Evolutionary conservation across 2,888 invertebrate genomes (phyloP).

Genomic region (Lithophane semibrunnea): DNA sequence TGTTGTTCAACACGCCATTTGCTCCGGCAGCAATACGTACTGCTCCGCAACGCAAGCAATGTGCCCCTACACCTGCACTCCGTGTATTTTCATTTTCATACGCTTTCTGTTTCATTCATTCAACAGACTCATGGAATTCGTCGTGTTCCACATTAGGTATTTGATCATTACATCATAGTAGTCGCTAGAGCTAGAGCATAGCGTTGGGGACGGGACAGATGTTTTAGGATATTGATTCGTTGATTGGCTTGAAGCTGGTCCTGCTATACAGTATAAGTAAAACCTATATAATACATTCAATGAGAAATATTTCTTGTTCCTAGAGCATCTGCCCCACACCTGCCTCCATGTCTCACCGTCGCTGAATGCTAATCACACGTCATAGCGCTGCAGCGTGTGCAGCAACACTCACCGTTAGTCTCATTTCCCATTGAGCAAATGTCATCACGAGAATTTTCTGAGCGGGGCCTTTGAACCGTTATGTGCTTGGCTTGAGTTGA

Average conservation of each 20-base stretch:
- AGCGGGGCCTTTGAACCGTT: slow-evolving; percentile 39
- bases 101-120: slow-evolving; percentile 54
- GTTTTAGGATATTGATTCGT: neutral
- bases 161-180: slow-evolving; percentile 47
- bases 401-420: slow-evolving; percentile 11
- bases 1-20: slow-evolving; percentile 11
- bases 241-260: neutral
- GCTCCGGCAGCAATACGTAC: neutral
- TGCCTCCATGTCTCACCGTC: slow-evolving; percentile 17
- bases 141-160: slow-evolving; percentile 64
- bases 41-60: neutral
- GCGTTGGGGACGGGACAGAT: neutral
- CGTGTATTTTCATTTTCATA: slow-evolving; percentile 37
- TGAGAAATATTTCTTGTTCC: neutral
- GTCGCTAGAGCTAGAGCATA: slow-evolving; percentile 37
- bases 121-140: slow-evolving; percentile 60
- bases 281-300: slow-evolving; percentile 8
- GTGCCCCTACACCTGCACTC: neutral
- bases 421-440: slow-evolving; percentile 45
- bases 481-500: slow-evolving; percentile 36
- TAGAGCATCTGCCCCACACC: slow-evolving; percentile 40
- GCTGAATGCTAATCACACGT: slow-evolving; percentile 1
- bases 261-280: neutral
- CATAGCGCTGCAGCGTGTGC: slow-evolving; percentile 6
- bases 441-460: slow-evolving; percentile 29